A percentile compares a stretch with the other conserved stretches of the same genome.
These are phyloP conservation scores for Apodemia duryi DNA, from an alignment of 2,888 invertebrate genomes.

Conservation along the genomic window DNA sequence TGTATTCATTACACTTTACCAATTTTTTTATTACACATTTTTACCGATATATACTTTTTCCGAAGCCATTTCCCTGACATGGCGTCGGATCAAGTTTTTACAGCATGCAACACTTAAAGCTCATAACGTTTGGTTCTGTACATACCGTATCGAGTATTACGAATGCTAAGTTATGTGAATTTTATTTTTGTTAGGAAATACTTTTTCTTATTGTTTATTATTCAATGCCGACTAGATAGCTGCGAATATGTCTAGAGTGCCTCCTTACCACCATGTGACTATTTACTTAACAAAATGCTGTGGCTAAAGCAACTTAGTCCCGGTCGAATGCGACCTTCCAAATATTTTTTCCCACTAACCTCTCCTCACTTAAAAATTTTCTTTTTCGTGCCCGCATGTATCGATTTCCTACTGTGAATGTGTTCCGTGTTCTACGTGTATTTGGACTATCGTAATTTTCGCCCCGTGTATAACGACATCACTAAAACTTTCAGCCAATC, in stretches of 20 bases:
- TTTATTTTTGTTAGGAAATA: conserved; percentile 4
- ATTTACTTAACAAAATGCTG: conserved; percentile 31
- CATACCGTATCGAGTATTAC: conserved; percentile 42
- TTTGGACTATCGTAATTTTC: conserved; percentile 34
- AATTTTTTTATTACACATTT: conserved; percentile 42
- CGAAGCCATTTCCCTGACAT: conserved; percentile 29
- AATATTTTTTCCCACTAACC: conserved; percentile 61
- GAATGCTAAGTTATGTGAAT: conserved; percentile 22
- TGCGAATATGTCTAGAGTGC: conserved; percentile 37
- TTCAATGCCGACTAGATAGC: conserved; percentile 34
- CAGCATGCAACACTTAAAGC: conserved; percentile 51
- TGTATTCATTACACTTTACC: conserved; percentile 59
- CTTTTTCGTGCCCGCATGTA: conserved; percentile 58
- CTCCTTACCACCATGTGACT: conserved; percentile 32
- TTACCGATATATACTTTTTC: conserved; percentile 29
- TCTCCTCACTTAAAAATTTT: conserved; percentile 37
- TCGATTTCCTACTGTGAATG: conserved; percentile 61
- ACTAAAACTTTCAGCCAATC: conserved; percentile 35
- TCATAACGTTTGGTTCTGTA: conserved; percentile 49
- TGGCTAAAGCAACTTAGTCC: conserved; percentile 35
- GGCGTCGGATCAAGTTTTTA: conserved; percentile 38
- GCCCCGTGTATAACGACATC: conserved; percentile 38
- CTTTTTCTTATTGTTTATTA: conserved; percentile 22
- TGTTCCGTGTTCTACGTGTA: conserved; percentile 56
- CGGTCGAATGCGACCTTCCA: conserved; percentile 56